Base-by-base conservation (phyloP, 2,113 vertebrate species). In the Rousettus leschenaultii region DNA sequence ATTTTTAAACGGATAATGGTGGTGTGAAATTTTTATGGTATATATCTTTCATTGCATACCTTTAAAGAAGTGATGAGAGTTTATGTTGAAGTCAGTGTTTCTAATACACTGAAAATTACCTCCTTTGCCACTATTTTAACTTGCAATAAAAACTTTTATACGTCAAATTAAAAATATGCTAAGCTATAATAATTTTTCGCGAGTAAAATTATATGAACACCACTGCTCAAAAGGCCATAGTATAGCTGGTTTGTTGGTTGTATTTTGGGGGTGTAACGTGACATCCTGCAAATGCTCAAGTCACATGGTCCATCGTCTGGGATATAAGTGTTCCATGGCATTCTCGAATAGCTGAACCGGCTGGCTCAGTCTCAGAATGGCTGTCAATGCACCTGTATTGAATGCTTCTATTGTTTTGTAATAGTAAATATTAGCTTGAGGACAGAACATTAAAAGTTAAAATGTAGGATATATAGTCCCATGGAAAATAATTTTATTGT, bases 121-220 rank as follows among this genome's bases (percentile, higher is more conserved):
- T 61, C 33, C 57, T 82, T 51, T 75, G 86, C 35, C 66, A 66
- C 19, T 6, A 51, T 75, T 74, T 92, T 83, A 59, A 77, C 48
- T 73, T 73, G 48, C 24, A 66, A 59, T 40, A 18, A 61, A 89
- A 74, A 65, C n/a, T 30, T 85, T 35, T 3, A 26, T 30, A 19
- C 38, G 38, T 33, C 63, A 63, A 19, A 61, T 93, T 21, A 51
- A 63, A 89, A 89, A 38, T 43, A 6, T 12, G 16, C 22, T 55
- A 66, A 15, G 30, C 55, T 79, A 57, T 13, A 57, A 3, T 38
- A 16, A 14, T 65, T 73, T 74, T 80, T 35, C 33, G 48, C 3
- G n/a, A 86, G 18, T 87, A 8, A 74, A 92, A 82, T 33, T 33
- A 40, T 73, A 21, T 48, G 33, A 82, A 65, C 74, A 48, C 28